These are phyloP conservation scores for Oncorhynchus gorbuscha DNA, from an alignment of 2,113 vertebrate species.

Conservation along the genomic window DNA sequence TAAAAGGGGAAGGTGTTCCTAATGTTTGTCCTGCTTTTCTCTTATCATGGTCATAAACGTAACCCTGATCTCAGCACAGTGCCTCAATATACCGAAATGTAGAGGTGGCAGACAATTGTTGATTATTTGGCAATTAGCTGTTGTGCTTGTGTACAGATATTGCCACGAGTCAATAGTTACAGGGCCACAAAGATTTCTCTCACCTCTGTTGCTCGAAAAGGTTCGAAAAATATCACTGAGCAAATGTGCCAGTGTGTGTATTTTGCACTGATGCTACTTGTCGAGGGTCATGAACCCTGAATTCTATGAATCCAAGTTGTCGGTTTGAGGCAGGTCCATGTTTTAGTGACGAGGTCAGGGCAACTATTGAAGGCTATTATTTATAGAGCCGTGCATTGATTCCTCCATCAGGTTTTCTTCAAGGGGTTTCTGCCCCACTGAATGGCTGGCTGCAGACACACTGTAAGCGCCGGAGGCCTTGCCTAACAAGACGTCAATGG, in stretches of 20 bases:
- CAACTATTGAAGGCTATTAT: background rate
- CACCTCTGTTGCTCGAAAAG: background rate
- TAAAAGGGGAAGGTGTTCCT: no score
- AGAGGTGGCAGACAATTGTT: background rate
- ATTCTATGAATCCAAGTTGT: background rate
- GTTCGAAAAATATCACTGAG: background rate
- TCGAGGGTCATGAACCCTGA: background rate
- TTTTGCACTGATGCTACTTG: background rate
- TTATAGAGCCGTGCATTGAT: background rate
- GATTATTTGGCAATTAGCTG: background rate
- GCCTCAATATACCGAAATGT: no score
- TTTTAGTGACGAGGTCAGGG: background rate
- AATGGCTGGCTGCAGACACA: background rate
- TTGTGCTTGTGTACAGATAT: background rate
- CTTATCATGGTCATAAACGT: background rate
- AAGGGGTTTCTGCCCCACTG: background rate
- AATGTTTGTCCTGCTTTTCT: background rate
- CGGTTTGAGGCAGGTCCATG: background rate
- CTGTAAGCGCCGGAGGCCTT: slow-evolving; percentile 1
- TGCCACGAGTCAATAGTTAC: background rate
- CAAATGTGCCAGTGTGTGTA: background rate
- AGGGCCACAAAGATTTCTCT: background rate
- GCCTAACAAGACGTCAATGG: slow-evolving; percentile 30
- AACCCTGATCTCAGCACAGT: no score
- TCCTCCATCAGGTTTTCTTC: background rate